Base-by-base conservation (phyloP, 1,140 invertebrate species). In the Drosophila burlai region DNA sequence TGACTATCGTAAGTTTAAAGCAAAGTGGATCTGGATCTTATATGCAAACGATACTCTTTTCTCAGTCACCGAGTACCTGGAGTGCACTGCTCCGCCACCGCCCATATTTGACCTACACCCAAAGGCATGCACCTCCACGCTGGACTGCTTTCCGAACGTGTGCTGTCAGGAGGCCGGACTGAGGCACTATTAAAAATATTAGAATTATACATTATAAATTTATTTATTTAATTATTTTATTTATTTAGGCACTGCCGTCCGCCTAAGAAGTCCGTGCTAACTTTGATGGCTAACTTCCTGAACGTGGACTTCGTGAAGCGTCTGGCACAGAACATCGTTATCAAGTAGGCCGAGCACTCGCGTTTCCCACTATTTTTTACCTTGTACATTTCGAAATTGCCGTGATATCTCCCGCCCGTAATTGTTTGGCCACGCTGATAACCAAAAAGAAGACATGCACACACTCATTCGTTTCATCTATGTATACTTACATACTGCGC, bases 91-190 rank as follows among this genome's bases (percentile, higher is more conserved):
- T n/a, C 94, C 96, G 5, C 96, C 96, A 4, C 94, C 95, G 34
- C 92, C 94, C 31, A 84, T 94, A 43, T 94, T 95, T 49, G 95
- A 96, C 90, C 76, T 95, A 40, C 96, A 96, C 89, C 95, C 96
- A 5, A 94, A 95, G 79, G 90, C 94, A 13, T 96, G 96, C 83
- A 94, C 94, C 62, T 95, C 94, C 5, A 95, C 94, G 15, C 92
- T 96, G 10, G 96, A 96, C 90, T 96, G 96, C 92, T 96, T 96
- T 83, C 96, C 96, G 3, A 96, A 96, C 91, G 93, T 96, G 42
- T 96, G 96, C 89, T 96, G 96, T 59, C 96, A 96, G 80, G 96
- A 96, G 92, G 94, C 94, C 18, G 95, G 95, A 3, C 94, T 94
- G 64, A 95, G 95, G 76, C 94, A 95, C 62, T 96, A 24, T 24